A percentile compares a stretch with the other conserved stretches of the same genome.
Conservation (phyloP, 64 coral and sea anemone genomes). For the Montipora foliosa region DNA sequence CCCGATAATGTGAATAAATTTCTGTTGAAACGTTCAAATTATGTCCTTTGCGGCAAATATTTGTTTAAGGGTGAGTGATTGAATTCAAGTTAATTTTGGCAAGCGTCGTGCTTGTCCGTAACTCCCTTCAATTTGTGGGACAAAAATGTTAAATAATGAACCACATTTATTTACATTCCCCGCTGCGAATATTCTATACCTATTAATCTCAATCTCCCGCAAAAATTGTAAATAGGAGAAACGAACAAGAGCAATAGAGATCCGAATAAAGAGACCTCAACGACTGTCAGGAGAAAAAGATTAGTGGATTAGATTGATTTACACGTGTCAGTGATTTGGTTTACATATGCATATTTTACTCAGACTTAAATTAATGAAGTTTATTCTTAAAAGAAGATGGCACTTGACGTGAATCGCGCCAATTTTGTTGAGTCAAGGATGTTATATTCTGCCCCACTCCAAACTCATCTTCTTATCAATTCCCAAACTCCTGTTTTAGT, state of each 20-base stretch:
- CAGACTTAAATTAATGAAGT: not conserved
- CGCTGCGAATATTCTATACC: conserved; percentile 30
- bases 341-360: conserved; percentile 25
- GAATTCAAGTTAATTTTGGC: conserved; percentile 47
- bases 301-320: not conserved
- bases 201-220: conserved; percentile 17
- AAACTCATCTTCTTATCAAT: not conserved
- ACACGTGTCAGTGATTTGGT: conserved; percentile 13
- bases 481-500: not conserved
- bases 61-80: conserved; percentile 31
- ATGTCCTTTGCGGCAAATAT: conserved; percentile 47
- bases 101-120: conserved; percentile 5
- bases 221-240: conserved; percentile 10
- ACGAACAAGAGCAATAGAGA: not conserved
- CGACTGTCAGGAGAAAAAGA: not conserved
- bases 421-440: not conserved
- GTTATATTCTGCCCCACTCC: not conserved
- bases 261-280: not conserved
- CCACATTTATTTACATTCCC: conserved; percentile 31
- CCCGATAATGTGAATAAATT: conserved; percentile 34
- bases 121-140: conserved; percentile 24
- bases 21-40: not conserved
- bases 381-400: not conserved
- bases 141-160: conserved; percentile 52
- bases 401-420: conserved; percentile 1